Base-by-base conservation (phyloP, 2,888 invertebrate species). In the Clistopyga incitator region DNA sequence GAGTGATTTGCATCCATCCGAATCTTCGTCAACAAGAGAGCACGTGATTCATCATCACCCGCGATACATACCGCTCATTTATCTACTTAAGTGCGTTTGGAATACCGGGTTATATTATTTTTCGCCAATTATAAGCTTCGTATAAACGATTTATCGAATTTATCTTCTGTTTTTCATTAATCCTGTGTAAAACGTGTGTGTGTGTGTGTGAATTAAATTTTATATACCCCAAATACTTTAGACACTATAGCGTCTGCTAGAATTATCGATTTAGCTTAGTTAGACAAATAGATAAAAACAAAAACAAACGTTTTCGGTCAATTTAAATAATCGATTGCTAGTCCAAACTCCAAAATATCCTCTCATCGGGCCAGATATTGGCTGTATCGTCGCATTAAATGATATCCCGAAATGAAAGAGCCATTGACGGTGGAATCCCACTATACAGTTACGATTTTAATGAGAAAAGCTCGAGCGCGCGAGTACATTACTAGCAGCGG, bases 381-480 rank as follows among this genome's bases (percentile, higher is more conserved):
- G 20, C 0, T n/a, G 54, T 20, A 71, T 71, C 42, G 54, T 56
- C 56, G 42, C 56, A 15, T 23, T 42, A 42, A 54, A 54, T 20
- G 42, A 15, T 23, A 71, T 38, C 25, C 25, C n/a, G 18, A 56
- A 54, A 56, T 25, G 38, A 45, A 71, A 71, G n/a, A 71, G 42
- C 71, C 11, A 71, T 71, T 42, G 10, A 11, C 56, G 71, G n/a
- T 56, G 56, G 15, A 42, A 25, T 25, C 42, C 38, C 29, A 50
- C 47, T 45, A 72, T 77, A 67, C 61, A 70, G 68, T 80, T 68
- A 72, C 77, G 70, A 80, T 77, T 84, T 84, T 84, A 84, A 84
- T 84, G 80, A 80, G 83, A 80, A 80, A 80, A 80, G 54, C 68
- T 38, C 74, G 68, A 54, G 72, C 74, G 68, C 47, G 72, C 42